Percentiles rank a stretch among this genome's conserved stretches.
phyloP scores from a whole-genome alignment of 1,140 invertebrate genomes.

The Rhagoletis pomonella region DNA sequence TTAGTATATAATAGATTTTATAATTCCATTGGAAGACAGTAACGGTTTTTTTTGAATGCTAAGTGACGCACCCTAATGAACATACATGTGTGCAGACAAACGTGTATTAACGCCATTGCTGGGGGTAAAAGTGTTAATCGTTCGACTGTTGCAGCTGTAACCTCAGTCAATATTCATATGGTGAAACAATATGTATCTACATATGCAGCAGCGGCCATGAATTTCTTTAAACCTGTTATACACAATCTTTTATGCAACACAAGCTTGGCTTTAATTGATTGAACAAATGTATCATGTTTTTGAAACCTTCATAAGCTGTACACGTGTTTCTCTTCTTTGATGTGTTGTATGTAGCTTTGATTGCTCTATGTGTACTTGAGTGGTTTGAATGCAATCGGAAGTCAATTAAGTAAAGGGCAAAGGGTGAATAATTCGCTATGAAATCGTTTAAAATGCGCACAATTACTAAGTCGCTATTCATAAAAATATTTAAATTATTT shows the following conservation, averaged over 20 bases:
- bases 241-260: background rate
- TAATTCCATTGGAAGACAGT: background rate
- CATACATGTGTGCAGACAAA: background rate
- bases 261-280: constrained; percentile 15
- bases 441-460: background rate
- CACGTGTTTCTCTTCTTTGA: background rate
- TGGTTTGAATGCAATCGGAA: background rate
- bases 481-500: no score
- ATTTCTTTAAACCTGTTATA: constrained; percentile 45
- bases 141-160: background rate
- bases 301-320: background rate
- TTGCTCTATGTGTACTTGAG: background rate
- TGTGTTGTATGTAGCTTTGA: background rate
- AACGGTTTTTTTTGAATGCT: background rate
- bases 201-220: background rate
- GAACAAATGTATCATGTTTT: background rate
- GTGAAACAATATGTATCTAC: background rate
- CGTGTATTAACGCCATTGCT: background rate
- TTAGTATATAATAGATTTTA: no score
- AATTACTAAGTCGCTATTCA: no score
- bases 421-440: background rate
- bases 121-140: background rate
- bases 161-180: background rate
- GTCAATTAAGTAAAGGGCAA: constrained; percentile 26
- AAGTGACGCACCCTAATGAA: background rate